Conservation (phyloP, 2,113 vertebrate genomes). For the Chloebia gouldiae region DNA sequence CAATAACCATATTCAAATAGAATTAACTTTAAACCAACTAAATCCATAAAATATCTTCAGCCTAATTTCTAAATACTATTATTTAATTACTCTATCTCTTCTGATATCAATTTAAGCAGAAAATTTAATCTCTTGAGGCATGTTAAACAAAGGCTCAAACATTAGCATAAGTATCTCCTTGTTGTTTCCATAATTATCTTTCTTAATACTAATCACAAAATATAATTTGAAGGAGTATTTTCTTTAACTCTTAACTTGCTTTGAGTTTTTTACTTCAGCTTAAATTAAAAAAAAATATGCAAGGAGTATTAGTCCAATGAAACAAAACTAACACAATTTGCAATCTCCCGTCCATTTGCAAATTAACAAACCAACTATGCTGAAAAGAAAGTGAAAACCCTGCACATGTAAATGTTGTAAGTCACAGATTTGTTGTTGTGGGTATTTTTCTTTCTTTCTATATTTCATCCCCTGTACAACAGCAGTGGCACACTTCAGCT, state of each 20-base stretch:
- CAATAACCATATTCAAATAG: not conserved
- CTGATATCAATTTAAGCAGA: not conserved
- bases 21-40: conserved; percentile 15
- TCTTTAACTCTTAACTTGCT: not conserved
- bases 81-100: not conserved
- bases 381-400: not conserved
- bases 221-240: not conserved
- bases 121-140: not conserved
- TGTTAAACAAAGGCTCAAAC: not conserved
- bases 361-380: not conserved
- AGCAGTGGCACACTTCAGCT: not conserved
- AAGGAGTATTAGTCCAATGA: not conserved
- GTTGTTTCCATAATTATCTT: not conserved
- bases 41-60: not conserved
- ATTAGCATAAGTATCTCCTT: not conserved
- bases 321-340: not conserved
- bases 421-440: not conserved
- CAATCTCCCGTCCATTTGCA: not conserved
- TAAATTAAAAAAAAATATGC: not conserved
- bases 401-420: not conserved
- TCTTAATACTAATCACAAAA: not conserved
- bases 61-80: not conserved
- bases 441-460: not conserved
- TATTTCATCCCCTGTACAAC: not conserved
- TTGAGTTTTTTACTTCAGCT: not conserved